These are phyloP conservation scores for Epinephelus moara DNA, from an alignment of 2,113 vertebrate species.

Conservation along the genomic window DNA sequence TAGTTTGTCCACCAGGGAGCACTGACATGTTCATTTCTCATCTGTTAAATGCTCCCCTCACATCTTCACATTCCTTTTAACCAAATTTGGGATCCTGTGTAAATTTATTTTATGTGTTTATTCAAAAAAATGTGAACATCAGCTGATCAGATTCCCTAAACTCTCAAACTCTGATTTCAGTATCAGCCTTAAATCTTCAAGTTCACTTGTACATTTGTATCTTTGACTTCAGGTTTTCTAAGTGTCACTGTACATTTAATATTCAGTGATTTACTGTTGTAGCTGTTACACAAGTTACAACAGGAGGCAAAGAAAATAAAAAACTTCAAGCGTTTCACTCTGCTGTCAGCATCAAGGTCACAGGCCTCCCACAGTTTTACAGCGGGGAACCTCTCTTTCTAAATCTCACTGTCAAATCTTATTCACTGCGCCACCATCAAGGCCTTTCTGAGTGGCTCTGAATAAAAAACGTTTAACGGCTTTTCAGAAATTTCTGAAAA, in stretches of 20 bases:
- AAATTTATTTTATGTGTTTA: no score
- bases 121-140: neutral
- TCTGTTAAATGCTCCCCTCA: neutral
- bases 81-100: neutral
- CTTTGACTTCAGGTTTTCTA: neutral
- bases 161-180: neutral
- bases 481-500: constrained; percentile 19
- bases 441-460: constrained; percentile 8
- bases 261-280: neutral
- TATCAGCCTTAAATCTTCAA: neutral
- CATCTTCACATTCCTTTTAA: neutral
- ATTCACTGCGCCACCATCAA: constrained; percentile 14
- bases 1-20: constrained; percentile 5
- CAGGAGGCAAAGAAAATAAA: neutral
- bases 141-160: neutral
- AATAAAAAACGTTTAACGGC: neutral
- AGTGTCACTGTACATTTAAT: neutral
- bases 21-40: neutral
- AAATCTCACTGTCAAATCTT: constrained; percentile 5
- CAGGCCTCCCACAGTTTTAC: constrained; percentile 9
- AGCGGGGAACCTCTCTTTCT: neutral
- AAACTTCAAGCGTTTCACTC: neutral
- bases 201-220: neutral
- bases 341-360: constrained; percentile 9
- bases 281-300: neutral